Percentiles rank a stretch among this genome's conserved stretches.
These are phyloP conservation scores for Adelges cooleyi DNA, from an alignment of 1,140 invertebrate species.

Conservation along the genomic window DNA sequence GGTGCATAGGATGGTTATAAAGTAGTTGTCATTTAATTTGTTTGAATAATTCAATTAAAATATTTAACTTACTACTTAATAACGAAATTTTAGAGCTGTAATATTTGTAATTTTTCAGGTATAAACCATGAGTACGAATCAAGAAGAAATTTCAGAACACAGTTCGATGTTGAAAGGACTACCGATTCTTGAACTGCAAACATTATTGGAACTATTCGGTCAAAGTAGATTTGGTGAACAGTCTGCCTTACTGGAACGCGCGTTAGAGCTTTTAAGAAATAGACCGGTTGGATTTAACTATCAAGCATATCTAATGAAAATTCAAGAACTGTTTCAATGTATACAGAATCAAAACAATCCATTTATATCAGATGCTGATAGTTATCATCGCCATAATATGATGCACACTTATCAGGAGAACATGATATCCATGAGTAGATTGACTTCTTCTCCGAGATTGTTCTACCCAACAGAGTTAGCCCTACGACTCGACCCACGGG, in stretches of 20 bases:
- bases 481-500: too few species aligned
- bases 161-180: slow-evolving; percentile 64
- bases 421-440: not conserved
- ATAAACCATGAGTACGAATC: not conserved
- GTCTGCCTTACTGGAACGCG: slow-evolving; percentile 67
- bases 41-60: too few species aligned
- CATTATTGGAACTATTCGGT: slow-evolving; percentile 71
- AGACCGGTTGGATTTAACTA: slow-evolving; percentile 43
- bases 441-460: too few species aligned
- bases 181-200: slow-evolving; percentile 71
- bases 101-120: too few species aligned
- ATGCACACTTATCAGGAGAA: not conserved
- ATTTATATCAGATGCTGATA: not conserved
- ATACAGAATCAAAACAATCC: not conserved
- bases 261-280: slow-evolving; percentile 60
- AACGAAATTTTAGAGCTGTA: too few species aligned
- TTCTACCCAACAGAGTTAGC: too few species aligned
- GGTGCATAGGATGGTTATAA: too few species aligned
- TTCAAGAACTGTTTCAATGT: not conserved
- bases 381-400: not conserved
- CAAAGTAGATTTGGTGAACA: slow-evolving; percentile 77
- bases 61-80: too few species aligned
- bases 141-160: not conserved
- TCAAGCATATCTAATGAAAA: not conserved
- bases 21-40: too few species aligned